Conservation (phyloP, 2,888 invertebrate species). For the Parnassius smintheus region DNA sequence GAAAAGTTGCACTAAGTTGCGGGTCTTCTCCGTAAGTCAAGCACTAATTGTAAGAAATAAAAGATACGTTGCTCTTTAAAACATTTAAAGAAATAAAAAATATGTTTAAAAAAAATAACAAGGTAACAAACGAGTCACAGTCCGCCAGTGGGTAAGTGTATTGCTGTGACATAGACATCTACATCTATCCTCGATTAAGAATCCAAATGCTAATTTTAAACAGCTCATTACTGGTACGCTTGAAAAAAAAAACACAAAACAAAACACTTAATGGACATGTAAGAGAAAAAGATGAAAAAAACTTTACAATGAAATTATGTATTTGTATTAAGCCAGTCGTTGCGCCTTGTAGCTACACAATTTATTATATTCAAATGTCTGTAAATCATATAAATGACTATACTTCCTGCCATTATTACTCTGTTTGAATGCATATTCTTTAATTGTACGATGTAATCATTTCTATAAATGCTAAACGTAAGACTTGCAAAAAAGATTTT, state of each 20-base stretch:
- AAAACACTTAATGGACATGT: conserved; percentile 1
- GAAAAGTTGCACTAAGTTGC: too few relatives aligned
- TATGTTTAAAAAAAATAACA: too few relatives aligned
- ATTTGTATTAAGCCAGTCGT: background rate
- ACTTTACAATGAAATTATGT: conserved; percentile 3
- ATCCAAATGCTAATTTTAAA: background rate
- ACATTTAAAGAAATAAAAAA: too few relatives aligned
- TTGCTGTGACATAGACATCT: too few relatives aligned
- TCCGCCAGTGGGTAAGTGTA: too few relatives aligned
- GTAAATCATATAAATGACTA: conserved; percentile 41
- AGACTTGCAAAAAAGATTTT: conserved; percentile 20
- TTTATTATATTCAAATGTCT: conserved; percentile 27
- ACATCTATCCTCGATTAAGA: too few relatives aligned
- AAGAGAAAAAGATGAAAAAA: conserved; percentile 7
- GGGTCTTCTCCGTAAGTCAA: too few relatives aligned
- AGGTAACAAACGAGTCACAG: too few relatives aligned
- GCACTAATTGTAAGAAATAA: too few relatives aligned
- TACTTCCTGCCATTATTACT: conserved; percentile 39
- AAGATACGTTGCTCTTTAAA: too few relatives aligned
- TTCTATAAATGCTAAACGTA: conserved; percentile 26
- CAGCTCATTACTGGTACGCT: background rate
- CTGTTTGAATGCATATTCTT: conserved; percentile 25
- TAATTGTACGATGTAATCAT: conserved; percentile 28
- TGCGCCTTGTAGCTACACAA: conserved; percentile 13
- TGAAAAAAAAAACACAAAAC: conserved; percentile 1